Conservation (phyloP, 2,113 vertebrate genomes). For the Pelusios castaneus region DNA sequence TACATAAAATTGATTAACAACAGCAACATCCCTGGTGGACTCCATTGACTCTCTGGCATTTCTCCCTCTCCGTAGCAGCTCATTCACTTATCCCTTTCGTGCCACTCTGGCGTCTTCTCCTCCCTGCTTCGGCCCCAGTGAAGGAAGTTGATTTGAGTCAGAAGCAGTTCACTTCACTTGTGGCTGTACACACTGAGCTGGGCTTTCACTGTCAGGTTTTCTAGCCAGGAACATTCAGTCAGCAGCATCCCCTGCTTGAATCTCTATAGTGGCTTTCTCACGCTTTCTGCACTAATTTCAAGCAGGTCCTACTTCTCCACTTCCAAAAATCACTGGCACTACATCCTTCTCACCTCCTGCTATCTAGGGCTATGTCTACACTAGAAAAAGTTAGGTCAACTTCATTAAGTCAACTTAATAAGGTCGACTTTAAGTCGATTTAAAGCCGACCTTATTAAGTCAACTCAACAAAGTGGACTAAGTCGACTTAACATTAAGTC, state of each 20-base stretch:
- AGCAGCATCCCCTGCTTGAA: neutral
- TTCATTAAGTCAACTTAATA: too few relatives aligned
- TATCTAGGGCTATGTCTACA: fast-evolving
- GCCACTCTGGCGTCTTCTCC: neutral
- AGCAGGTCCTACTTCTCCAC: neutral
- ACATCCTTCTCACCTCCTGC: fast-evolving
- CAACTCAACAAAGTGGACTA: too few relatives aligned
- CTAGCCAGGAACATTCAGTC: neutral
- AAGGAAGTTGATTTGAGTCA: neutral
- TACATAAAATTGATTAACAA: neutral
- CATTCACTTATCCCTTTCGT: neutral
- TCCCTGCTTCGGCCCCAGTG: neutral
- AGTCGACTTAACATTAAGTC: too few relatives aligned
- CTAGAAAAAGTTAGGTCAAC: too few relatives aligned
- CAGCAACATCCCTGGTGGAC: neutral
- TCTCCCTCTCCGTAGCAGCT: neutral
- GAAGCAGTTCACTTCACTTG: neutral
- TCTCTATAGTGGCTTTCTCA: neutral
- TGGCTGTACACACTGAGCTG: neutral
- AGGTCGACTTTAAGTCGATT: too few relatives aligned
- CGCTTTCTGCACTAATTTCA: neutral
- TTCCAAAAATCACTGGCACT: neutral
- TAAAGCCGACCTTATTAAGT: too few relatives aligned
- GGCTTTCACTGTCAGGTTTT: neutral
- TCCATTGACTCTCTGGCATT: neutral